Percentiles rank a stretch among this genome's conserved stretches.
These are phyloP conservation scores for Lasioglossum marginatum DNA, from an alignment of 2,888 invertebrate species.

Conservation along the genomic window DNA sequence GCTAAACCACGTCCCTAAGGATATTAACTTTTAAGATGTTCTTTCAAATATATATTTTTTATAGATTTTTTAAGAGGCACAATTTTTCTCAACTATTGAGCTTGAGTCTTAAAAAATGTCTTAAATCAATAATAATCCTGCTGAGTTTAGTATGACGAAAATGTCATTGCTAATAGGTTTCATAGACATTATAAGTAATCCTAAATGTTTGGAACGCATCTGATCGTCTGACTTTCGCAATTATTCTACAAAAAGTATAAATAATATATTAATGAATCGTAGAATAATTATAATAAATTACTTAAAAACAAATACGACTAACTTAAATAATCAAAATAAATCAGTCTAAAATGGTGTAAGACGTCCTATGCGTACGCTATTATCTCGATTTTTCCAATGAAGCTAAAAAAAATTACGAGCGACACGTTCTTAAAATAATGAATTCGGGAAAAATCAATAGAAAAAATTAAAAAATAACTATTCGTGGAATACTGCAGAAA, in stretches of 20 bases:
- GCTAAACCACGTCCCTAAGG: background rate
- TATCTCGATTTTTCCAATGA: background rate
- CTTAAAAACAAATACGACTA: background rate
- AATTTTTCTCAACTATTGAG: background rate
- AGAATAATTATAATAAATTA: background rate
- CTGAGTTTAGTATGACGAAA: no score
- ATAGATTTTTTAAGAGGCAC: background rate
- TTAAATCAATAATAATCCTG: no score
- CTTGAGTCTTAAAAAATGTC: no score
- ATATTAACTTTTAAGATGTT: background rate
- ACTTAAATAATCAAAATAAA: background rate
- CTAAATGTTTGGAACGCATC: background rate
- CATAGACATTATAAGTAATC: background rate
- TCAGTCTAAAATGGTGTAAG: background rate
- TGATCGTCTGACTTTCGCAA: background rate
- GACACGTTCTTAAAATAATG: background rate
- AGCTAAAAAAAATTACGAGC: background rate
- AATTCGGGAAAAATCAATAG: background rate
- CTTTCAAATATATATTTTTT: background rate
- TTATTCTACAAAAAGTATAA: background rate
- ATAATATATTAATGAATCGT: background rate
- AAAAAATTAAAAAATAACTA: background rate
- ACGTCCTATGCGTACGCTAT: background rate
- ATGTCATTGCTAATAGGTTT: background rate
- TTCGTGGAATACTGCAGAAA: background rate